Conservation (phyloP, 2,797 vertebrate genomes). For the Amblyopsis hoosieri region DNA sequence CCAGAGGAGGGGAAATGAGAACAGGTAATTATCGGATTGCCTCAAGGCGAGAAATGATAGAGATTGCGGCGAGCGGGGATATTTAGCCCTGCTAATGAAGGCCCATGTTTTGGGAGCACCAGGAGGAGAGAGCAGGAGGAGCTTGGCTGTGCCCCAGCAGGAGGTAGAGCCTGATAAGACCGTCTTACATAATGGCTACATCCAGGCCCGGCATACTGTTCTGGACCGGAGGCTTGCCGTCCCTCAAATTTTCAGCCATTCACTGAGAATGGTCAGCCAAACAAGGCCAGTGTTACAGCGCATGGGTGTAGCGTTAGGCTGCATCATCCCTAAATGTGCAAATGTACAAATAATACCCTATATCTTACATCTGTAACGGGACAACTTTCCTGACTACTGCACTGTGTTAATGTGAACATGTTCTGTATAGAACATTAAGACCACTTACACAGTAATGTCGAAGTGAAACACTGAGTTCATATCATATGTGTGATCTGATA, state of each 20-base stretch:
- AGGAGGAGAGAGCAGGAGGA: constrained; percentile 54
- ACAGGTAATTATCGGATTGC: constrained; percentile 84
- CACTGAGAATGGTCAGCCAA: constrained; percentile 22
- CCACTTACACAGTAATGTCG: constrained; percentile 21
- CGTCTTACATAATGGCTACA: constrained; percentile 76
- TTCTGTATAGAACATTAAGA: constrained; percentile 13
- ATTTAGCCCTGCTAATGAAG: constrained; percentile 85
- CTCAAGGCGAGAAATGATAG: constrained; percentile 83
- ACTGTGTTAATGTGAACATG: constrained; percentile 10
- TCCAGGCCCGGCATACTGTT: constrained; percentile 50
- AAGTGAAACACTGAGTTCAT: constrained; percentile 40
- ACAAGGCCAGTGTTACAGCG: constrained; percentile 14
- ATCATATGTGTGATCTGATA: constrained; percentile 7
- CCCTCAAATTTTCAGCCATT: constrained; percentile 38
- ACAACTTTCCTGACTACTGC: background rate
- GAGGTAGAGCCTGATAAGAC: constrained; percentile 79
- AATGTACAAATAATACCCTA: constrained; percentile 22
- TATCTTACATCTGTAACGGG: too few relatives aligned
- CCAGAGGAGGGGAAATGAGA: constrained; percentile 81
- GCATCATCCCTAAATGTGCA: constrained; percentile 37
- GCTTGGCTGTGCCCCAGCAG: constrained; percentile 67
- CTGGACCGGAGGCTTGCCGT: constrained; percentile 55
- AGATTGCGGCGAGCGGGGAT: constrained; percentile 82
- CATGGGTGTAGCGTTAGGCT: constrained; percentile 32
- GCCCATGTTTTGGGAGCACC: constrained; percentile 75